Percentiles rank a stretch among this genome's conserved stretches.
Evolutionary conservation across 1,140 invertebrate species (phyloP).

Genomic region (Magallana angulata): DNA sequence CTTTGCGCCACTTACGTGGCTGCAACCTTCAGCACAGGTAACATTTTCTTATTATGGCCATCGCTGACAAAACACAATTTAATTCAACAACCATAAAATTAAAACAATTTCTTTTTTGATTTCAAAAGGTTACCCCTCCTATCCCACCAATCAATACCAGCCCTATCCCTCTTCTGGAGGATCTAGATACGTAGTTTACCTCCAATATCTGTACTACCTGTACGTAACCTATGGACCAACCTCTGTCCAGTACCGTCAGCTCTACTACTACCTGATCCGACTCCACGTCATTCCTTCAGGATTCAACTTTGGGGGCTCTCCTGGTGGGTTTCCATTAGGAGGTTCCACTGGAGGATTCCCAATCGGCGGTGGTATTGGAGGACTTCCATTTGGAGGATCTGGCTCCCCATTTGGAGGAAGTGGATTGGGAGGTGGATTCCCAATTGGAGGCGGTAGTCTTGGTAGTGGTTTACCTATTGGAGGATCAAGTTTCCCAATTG

Average conservation of each 20-base stretch:
- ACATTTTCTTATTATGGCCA: background rate
- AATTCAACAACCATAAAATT: no score
- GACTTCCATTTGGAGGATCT: constrained; percentile 1
- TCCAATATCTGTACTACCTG: constrained; percentile 6
- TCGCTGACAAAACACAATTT: no score
- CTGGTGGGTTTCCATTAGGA: background rate
- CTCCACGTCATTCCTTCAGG: background rate
- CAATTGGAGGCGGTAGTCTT: background rate
- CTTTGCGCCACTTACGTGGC: constrained; percentile 8
- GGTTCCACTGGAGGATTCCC: background rate
- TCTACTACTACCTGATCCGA: background rate
- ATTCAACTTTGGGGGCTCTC: background rate
- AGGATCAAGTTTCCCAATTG: background rate
- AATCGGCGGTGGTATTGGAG: background rate
- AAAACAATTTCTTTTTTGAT: no score
- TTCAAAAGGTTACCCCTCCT: background rate
- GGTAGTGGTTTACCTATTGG: background rate
- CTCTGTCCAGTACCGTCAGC: background rate
- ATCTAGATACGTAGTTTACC: background rate
- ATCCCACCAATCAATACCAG: background rate
- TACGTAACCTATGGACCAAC: background rate
- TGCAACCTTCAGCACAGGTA: background rate
- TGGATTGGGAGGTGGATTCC: background rate
- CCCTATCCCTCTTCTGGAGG: background rate
- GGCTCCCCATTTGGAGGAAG: background rate